A percentile compares a stretch with the other conserved stretches of the same genome.
Conservation (phyloP, 1,140 invertebrate species). For the Drosophila pectinifera region DNA sequence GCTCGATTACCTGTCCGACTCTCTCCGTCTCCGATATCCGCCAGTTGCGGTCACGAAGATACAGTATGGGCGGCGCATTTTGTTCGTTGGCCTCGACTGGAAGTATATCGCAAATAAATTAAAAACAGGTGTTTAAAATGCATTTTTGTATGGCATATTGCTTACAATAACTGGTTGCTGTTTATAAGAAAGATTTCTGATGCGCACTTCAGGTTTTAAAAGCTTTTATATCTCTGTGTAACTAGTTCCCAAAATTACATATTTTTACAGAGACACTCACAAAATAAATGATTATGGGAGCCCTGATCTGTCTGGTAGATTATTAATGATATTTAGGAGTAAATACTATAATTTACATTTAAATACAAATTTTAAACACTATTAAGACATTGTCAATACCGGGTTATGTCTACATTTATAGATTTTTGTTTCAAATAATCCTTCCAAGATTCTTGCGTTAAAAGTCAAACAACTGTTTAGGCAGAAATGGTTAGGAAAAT, state of each 20-base stretch:
- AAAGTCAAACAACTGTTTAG: no score
- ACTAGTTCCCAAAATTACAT: not conserved
- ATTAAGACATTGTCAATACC: no score
- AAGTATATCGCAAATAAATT: conserved; percentile 25
- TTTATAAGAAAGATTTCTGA: not conserved
- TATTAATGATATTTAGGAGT: not conserved
- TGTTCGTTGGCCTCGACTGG: conserved; percentile 63
- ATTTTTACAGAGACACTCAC: no score
- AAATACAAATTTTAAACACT: no score
- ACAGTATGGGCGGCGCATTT: conserved; percentile 85
- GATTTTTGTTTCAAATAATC: not conserved
- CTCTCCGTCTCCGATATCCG: conserved; percentile 88
- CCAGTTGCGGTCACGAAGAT: conserved; percentile 88
- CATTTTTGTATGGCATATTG: not conserved
- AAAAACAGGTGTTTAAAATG: conserved; percentile 1
- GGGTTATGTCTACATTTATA: not conserved
- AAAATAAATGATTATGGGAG: not conserved
- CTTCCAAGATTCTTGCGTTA: no score
- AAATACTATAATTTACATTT: not conserved
- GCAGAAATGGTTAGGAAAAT: no score
- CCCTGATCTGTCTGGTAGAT: not conserved
- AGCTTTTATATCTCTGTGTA: not conserved
- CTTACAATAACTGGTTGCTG: conserved; percentile 13
- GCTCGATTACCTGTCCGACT: conserved; percentile 88
- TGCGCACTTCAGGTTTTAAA: conserved; percentile 10